These are phyloP conservation scores for Neuroterus valhalla DNA, from an alignment of 1,140 invertebrate genomes.

Conservation along the genomic window DNA sequence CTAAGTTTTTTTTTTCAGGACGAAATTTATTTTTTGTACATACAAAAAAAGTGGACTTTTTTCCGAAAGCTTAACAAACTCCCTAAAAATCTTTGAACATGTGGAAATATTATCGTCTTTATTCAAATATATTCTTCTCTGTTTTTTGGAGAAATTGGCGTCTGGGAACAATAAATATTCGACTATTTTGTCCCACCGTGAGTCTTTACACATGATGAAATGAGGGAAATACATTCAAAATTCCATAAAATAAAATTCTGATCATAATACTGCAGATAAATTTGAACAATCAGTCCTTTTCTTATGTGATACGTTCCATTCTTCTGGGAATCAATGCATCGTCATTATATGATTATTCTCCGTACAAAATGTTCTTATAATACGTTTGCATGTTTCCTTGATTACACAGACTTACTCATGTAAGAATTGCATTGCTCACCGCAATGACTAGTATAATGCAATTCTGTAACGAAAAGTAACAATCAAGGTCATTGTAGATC, in stretches of 20 bases:
- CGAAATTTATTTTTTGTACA: too few relatives aligned
- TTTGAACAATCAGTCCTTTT: too few relatives aligned
- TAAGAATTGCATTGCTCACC: slow-evolving; percentile 49
- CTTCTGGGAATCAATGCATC: slow-evolving; percentile 45
- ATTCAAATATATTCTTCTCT: too few relatives aligned
- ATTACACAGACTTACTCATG: slow-evolving; percentile 52
- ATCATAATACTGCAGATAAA: slow-evolving; percentile 48
- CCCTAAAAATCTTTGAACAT: too few relatives aligned
- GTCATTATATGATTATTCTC: slow-evolving; percentile 45
- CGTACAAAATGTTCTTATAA: slow-evolving; percentile 47
- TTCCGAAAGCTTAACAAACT: too few relatives aligned
- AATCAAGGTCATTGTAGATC: slow-evolving; percentile 41
- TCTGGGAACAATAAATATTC: too few relatives aligned
- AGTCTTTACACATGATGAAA: too few relatives aligned
- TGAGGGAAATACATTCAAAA: slow-evolving; percentile 30
- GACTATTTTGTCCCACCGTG: too few relatives aligned
- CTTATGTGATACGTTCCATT: not conserved
- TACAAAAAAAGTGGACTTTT: too few relatives aligned
- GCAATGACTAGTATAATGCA: slow-evolving; percentile 43
- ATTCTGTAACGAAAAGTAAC: slow-evolving; percentile 52
- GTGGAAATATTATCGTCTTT: too few relatives aligned
- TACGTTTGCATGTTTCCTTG: slow-evolving; percentile 48
- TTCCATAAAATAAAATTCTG: slow-evolving; percentile 46
- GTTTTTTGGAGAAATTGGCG: too few relatives aligned
- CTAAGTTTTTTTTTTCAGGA: too few relatives aligned